Base-by-base conservation (phyloP, 2,888 invertebrate genomes). In the Tuberolachnus salignus region DNA sequence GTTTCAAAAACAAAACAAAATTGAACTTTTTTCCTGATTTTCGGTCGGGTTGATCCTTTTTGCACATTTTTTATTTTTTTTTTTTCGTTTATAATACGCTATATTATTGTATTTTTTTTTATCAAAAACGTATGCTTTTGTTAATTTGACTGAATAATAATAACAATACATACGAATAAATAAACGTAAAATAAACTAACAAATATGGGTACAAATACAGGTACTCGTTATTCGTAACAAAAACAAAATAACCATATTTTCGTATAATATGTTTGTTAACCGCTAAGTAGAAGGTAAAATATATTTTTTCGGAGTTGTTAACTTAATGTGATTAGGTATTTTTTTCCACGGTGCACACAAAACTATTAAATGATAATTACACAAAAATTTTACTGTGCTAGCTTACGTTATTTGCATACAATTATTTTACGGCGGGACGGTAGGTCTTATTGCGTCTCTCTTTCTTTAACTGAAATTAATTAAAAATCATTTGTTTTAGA, bases 111-210 rank as follows among this genome's bases (percentile, higher is more conserved):
- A n/a, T n/a, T n/a, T n/a, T 46, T 55, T 44, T 55, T 14, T 71
- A 34, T 57, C 21, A 19, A 34, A 53, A 69, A 53, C 53, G 51
- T 26, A 14, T 69, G 19, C 16, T 70, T 44, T 57, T 70, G 57
- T 71, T 46, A 14, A 71, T 71, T 71, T 9, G n/a, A 59, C 71
- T 19, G 57, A 71, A 46, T n/a, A 59, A 71, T 34, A 34, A 71
- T 23, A 70, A 70, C 23, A 42, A 23, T 46, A 59, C 44, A 11
- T 16, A n/a, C 23, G n/a, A 13, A 44, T 57, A 57, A 57, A 71
- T 23, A 71, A 70, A 57, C 44, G 13, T 55, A 44, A 70, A 55
- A 55, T 42, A 34, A 51, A 51, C 51, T n/a, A 67, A 67, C 21
- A 49, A 51, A 67, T 55, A 16, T 9, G 4, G 6, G 21, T 69